Evolutionary conservation across 2,888 invertebrate genomes (phyloP), one percentile per base, ranked within the genome.

Genomic region (Acanthococcus lagerstroemiae): DNA sequence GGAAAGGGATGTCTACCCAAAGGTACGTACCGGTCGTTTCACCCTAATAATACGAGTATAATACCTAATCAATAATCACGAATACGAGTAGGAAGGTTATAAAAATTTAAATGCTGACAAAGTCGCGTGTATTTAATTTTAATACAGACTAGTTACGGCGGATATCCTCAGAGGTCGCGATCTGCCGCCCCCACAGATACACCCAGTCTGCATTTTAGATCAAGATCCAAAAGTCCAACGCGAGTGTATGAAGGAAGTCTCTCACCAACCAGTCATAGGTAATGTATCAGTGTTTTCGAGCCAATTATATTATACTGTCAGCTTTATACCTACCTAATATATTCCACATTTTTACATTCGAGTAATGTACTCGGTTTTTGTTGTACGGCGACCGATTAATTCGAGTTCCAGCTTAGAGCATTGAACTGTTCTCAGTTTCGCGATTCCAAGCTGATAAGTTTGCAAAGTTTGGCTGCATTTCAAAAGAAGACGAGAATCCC

Each of bases 121-220:
- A n/a, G n/a, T n/a, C n/a, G n/a, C n/a, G 12, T 37, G n/a, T 37
- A 37, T 37, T 37, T 9, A 1, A 2, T 37, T 37, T 37, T 1
- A 17, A 45, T 44, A 22, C 63, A 63, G 63, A 26, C 52, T 27
- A 37, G 63, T 24, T 63, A 63, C n/a, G 67, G 69, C 30, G 69
- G 68, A 45, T 65, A 80, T 70, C 78, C 80, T 67, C 87, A 88
- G 75, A 83, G 91, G 71, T 90, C 90, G 73, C 90, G 90, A 78
- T 91, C 91, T 67, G 91, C 91, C 67, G 91, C 90, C 67, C 90
- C 90, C 27, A 81, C 82, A 73, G 84, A 83, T 72, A 81, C 82
- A 30, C 80, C 82, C n/a, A 80, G 80, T 71, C 75, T 80, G 69
- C 82, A 81, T 74, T 74, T 76, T 66, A 80, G 86, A 68, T 84